Evolutionary conservation across 2,113 vertebrate species (phyloP), one percentile per base, ranked within the genome.

Genomic region (Caranx melampygus): DNA sequence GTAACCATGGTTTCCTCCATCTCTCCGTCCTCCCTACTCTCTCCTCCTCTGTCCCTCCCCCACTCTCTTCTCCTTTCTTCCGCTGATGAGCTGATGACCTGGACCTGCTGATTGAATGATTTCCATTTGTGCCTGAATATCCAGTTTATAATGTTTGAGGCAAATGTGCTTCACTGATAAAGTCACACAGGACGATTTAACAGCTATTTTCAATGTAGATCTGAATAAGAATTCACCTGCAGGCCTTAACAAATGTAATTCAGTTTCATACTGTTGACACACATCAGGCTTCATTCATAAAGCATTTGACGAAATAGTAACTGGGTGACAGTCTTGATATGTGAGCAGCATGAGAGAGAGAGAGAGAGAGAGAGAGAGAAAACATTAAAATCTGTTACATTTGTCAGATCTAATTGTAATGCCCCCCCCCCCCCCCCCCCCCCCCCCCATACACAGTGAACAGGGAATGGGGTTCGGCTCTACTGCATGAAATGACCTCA

Each of bases 1-100:
- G 88, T 92, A 89, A 89, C 87, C 91, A 92, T 90, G 87, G 87
- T 90, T 90, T 85, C 89, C 84, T 90, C 83, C 87, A 78, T 90
- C 87, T 87, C 78, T 88, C 66, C 40, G 40, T 86, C 83, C 72
- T 82, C 69, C 72, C 75, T 84, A 79, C 74, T 87, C 77, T 11
- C 59, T 84, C 63, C 65, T 80, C 37, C 49, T 75, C 40, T 74
- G 72, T 63, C 84, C 61, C 75, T 73, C 75, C 81, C 84, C 78
- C 84, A 59, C 71, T 65, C 64, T 45, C 67, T 21, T 68, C 55
- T 79, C 40, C 68, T 74, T 42, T 15, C 54, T 69, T 40, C 51
- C 67, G 82, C 64, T 70, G 74, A 85, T 87, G 84, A 85, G 83
- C 68, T 82, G 79, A 82, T 91, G 86, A 87, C 86, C 86, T 83